These are phyloP conservation scores for Huso huso DNA, from an alignment of 2,797 vertebrate genomes.

Conservation along the genomic window DNA sequence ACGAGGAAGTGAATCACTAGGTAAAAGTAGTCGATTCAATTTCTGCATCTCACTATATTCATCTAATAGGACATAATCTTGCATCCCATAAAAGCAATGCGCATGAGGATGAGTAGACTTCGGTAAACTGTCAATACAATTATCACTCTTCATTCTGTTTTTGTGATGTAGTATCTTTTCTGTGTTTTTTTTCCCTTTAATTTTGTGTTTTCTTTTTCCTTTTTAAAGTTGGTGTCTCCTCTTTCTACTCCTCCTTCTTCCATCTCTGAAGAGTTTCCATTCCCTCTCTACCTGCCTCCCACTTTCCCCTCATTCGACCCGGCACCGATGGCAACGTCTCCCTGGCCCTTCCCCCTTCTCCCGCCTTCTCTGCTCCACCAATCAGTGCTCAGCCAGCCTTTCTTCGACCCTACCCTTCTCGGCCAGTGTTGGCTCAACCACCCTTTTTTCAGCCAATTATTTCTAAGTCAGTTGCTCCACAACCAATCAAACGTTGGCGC, in stretches of 20 bases:
- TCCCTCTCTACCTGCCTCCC: not conserved
- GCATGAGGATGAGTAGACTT: too few species aligned
- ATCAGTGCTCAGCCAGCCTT: not conserved
- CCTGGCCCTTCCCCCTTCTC: too few species aligned
- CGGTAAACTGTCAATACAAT: too few species aligned
- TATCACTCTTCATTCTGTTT: not conserved
- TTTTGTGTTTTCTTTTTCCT: constrained; percentile 6
- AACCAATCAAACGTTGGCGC: not conserved
- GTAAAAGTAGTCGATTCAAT: too few species aligned
- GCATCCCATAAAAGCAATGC: too few species aligned
- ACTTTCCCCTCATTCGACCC: not conserved
- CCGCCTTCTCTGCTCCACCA: not conserved
- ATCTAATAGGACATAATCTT: too few species aligned
- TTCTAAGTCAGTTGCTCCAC: not conserved
- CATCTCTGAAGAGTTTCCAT: constrained; percentile 2
- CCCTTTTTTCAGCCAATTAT: not conserved
- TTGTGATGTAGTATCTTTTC: constrained; percentile 3
- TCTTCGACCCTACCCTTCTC: constrained; percentile 8
- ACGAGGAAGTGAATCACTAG: too few species aligned
- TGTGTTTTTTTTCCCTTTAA: constrained; percentile 3
- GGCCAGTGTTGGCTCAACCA: not conserved
- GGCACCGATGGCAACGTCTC: not conserved
- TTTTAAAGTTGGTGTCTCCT: constrained; percentile 1
- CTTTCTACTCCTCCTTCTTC: not conserved
- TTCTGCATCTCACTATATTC: too few species aligned